Evolutionary conservation across 2,797 vertebrate genomes (phyloP).

Genomic region (Champsocephalus gunnari): DNA sequence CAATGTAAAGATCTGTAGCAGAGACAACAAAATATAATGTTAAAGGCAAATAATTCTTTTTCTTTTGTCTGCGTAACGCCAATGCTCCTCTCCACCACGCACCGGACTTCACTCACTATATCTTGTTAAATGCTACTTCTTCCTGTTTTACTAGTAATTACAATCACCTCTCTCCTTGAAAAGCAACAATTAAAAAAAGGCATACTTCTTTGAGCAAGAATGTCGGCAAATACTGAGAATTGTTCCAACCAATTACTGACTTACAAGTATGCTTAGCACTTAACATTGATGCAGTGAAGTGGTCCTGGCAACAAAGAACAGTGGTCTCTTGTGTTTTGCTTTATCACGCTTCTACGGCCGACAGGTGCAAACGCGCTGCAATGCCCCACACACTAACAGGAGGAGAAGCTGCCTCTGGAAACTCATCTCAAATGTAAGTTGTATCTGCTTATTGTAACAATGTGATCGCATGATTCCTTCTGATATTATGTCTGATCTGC

Average conservation of each 20-base stretch:
- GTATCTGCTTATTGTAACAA: too few relatives aligned
- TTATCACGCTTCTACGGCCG: too few relatives aligned
- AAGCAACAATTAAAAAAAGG: slow-evolving; percentile 6
- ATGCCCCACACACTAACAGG: too few relatives aligned
- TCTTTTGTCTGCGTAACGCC: not conserved
- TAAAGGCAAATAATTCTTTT: not conserved
- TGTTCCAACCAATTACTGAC: slow-evolving; percentile 21
- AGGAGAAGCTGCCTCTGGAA: too few relatives aligned
- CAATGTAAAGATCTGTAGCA: not conserved
- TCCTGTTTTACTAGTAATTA: not conserved
- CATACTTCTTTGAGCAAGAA: not conserved
- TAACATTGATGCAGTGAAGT: not conserved
- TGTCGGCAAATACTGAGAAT: not conserved
- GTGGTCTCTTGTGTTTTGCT: not conserved
- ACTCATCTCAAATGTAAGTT: too few relatives aligned
- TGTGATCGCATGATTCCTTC: too few relatives aligned
- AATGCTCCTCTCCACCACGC: slow-evolving; percentile 4
- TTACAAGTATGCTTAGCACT: slow-evolving; percentile 2
- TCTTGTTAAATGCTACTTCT: not conserved
- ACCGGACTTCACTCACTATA: not conserved
- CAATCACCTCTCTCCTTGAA: not conserved
- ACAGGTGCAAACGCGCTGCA: too few relatives aligned
- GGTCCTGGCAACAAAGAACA: slow-evolving; percentile 9
- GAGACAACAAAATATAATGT: not conserved
- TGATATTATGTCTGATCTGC: too few relatives aligned